Base-by-base conservation (phyloP, 2,888 invertebrate species). In the Syrista parreyssii region DNA sequence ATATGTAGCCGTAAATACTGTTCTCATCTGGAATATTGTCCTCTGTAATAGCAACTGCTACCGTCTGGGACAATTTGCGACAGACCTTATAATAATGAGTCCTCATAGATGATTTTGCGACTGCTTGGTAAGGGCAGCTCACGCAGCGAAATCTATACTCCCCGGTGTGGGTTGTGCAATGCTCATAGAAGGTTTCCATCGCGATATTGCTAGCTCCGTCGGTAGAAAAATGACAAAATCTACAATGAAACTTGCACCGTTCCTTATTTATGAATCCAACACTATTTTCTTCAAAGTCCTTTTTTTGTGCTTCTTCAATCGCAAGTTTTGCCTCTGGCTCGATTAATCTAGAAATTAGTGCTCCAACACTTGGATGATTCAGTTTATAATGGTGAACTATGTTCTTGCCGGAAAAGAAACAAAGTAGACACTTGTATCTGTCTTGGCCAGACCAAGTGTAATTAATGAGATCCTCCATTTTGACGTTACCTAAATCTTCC, bases 151-250 rank as follows among this genome's bases (percentile, higher is more conserved):
- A 94, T 77, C 95, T 93, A 84, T 94, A 96, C 91, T 97, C 97
- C 0, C 97, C 97, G 0, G 97, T 97, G 80, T 97, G 97, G 74
- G 92, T 93, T 33, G 94, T 94, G 69, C 96, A 92, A 86, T 97
- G 97, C 88, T 96, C 95, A 86, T 95, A 95, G 87, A 96, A 95
- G 9, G 89, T 88, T 86, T 92, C 90, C 15, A 88, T 82, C 0
- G 89, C 87, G 6, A 81, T 40, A 4, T 77, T 76, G 9, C 84
- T 80, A 0, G 83, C 75, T 0, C 84, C 85, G 9, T 85, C 84
- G n/a, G 86, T 84, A 0, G 82, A 83, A 71, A 84, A 89, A 1
- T 78, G 33, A 76, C 92, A 92, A 68, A 92, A 89, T 78, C 91
- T 86, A 40, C 92, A 92, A 3, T 80, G 80, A 68, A 87, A 91